Percentiles rank a stretch among this genome's conserved stretches.
Conservation (phyloP, 2,113 vertebrate species). For the Takifugu bimaculatus region DNA sequence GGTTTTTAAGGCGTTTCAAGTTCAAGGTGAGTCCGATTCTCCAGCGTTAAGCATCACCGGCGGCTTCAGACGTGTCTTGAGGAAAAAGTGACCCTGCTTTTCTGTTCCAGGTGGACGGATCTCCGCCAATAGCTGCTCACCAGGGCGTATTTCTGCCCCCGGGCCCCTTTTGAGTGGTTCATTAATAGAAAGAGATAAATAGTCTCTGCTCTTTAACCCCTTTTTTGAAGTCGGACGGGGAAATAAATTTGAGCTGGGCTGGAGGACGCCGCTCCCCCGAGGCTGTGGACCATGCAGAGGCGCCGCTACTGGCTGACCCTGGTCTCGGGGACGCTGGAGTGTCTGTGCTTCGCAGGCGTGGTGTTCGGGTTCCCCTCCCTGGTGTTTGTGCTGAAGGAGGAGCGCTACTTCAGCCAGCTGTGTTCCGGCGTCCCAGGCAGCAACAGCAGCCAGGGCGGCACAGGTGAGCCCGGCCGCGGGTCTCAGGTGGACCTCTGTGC, state of each 20-base stretch:
- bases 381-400: slow-evolving; percentile 2
- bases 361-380: neutral
- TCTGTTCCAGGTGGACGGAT: neutral
- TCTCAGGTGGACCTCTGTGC: neutral
- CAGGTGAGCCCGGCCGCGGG: neutral
- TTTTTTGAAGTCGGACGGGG: too few relatives aligned
- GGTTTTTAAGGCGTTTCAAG: too few relatives aligned
- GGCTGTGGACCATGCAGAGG: neutral
- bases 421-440: neutral
- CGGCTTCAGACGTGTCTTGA: too few relatives aligned
- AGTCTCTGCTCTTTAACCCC: too few relatives aligned
- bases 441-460: neutral
- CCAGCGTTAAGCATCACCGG: too few relatives aligned
- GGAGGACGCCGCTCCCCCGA: too few relatives aligned
- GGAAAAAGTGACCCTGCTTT: too few relatives aligned
- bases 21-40: too few relatives aligned
- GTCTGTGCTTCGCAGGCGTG: neutral
- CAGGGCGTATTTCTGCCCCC: too few relatives aligned
- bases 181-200: neutral
- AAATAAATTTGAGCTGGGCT: too few relatives aligned
- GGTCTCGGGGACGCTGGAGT: neutral
- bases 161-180: neutral
- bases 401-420: slow-evolving; percentile 2
- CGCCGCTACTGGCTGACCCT: neutral
- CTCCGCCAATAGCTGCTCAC: too few relatives aligned